Conservation (phyloP, 1,140 invertebrate genomes). For the Hypothenemus hampei region DNA sequence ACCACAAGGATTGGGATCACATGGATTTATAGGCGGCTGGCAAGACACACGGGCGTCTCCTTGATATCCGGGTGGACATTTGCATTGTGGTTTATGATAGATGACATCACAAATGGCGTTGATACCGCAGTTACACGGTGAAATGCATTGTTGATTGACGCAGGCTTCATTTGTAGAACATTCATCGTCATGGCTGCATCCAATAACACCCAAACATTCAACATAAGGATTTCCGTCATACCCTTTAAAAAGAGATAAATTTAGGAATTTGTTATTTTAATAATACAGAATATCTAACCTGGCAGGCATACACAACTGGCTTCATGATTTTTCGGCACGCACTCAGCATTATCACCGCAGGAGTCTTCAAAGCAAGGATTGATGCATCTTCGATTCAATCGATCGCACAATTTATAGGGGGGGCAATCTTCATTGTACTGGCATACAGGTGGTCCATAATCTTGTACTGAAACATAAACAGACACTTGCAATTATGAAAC, state of each 20-base stretch:
- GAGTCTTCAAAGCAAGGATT: conserved; percentile 77
- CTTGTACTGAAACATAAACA: conserved; percentile 50
- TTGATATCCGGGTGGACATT: conserved; percentile 68
- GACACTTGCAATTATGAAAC: background rate
- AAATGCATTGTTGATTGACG: conserved; percentile 66
- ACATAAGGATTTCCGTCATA: conserved; percentile 75
- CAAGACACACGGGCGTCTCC: conserved; percentile 63
- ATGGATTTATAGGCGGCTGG: conserved; percentile 63
- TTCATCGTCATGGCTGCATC: conserved; percentile 63
- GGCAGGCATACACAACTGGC: conserved; percentile 71
- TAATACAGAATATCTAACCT: conserved; percentile 44
- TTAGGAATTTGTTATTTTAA: background rate
- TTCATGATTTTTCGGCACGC: conserved; percentile 69
- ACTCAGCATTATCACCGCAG: conserved; percentile 81
- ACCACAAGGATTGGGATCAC: conserved; percentile 80
- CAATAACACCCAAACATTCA: conserved; percentile 61
- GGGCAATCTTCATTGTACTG: conserved; percentile 88
- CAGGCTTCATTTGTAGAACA: conserved; percentile 67
- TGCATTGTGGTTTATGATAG: conserved; percentile 67
- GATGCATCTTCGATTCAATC: conserved; percentile 73
- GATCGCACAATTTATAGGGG: conserved; percentile 72
- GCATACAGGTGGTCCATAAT: conserved; percentile 67
- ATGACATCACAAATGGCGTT: conserved; percentile 73
- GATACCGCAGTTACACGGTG: conserved; percentile 69
- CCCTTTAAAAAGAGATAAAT: background rate